A percentile compares a stretch with the other conserved stretches of the same genome.
Evolutionary conservation across 2,888 invertebrate species (phyloP).

Genomic region (Protonemura montana): DNA sequence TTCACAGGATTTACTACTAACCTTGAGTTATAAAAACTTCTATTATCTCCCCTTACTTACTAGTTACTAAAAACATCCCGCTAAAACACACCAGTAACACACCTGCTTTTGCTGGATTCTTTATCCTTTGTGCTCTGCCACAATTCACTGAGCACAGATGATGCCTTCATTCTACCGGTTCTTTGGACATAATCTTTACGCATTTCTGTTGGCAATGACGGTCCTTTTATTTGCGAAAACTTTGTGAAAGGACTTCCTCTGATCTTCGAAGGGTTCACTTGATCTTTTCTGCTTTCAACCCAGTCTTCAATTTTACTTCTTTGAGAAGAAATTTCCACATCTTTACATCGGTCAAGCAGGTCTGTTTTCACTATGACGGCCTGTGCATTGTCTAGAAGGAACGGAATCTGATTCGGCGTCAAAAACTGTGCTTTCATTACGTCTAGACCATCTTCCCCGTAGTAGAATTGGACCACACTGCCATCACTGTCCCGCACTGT

Average conservation of each 20-base stretch:
- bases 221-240: constrained; percentile 65
- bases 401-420: constrained; percentile 75
- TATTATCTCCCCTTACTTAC: too few species aligned
- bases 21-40: too few species aligned
- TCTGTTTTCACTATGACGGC: neutral
- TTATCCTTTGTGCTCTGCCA: constrained; percentile 66
- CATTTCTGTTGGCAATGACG: constrained; percentile 61
- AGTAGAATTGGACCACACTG: constrained; percentile 89
- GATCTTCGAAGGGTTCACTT: constrained; percentile 54
- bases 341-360: constrained; percentile 54
- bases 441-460: constrained; percentile 94
- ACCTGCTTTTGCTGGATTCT: constrained; percentile 56
- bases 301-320: constrained; percentile 19
- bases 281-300: constrained; percentile 29
- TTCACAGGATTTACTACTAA: too few species aligned
- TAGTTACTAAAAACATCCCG: too few species aligned
- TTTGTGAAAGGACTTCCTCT: constrained; percentile 67
- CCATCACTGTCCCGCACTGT: constrained; percentile 96
- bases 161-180: constrained; percentile 67
- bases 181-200: constrained; percentile 59
- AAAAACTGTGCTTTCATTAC: constrained; percentile 87
- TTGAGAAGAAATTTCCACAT: constrained; percentile 50
- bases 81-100: too few species aligned
- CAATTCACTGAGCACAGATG: constrained; percentile 68
- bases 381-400: constrained; percentile 78